Evolutionary conservation across 2,113 vertebrate species (phyloP).

Genomic region (Acanthisitta chloris): DNA sequence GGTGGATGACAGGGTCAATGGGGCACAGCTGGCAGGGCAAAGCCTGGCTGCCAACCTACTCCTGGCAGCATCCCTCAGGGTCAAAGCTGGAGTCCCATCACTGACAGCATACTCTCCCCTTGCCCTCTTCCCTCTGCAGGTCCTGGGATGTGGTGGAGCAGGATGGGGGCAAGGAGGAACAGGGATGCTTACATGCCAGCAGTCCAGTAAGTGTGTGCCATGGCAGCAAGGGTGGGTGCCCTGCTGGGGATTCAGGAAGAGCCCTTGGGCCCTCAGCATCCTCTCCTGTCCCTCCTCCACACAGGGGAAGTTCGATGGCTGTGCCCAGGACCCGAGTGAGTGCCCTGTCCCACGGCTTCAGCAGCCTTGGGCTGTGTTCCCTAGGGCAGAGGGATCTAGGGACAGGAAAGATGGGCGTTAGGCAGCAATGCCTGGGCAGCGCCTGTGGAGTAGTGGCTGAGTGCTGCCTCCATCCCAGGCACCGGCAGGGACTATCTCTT

Average conservation of each 20-base stretch:
- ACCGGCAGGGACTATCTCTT: slow-evolving; percentile 51
- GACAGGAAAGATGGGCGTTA: background rate
- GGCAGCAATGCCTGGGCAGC: background rate
- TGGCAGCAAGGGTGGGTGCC: accelerated
- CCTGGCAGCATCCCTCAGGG: background rate
- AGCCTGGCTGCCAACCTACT: background rate
- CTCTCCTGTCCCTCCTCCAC: background rate
- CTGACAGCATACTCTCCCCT: accelerated
- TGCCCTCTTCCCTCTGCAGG: background rate
- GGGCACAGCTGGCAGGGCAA: background rate
- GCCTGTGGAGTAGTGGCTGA: accelerated
- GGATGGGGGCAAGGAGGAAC: background rate
- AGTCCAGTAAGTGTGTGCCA: background rate
- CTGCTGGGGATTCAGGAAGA: accelerated
- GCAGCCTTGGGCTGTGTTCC: background rate
- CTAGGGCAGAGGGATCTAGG: background rate
- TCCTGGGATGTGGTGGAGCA: background rate
- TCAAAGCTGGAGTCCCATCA: accelerated
- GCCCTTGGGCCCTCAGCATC: background rate
- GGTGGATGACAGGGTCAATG: accelerated
- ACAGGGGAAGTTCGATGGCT: slow-evolving; percentile 28
- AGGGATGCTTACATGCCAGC: accelerated
- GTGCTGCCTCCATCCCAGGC: slow-evolving; percentile 3
- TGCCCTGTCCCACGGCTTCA: background rate
- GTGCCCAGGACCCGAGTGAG: slow-evolving; percentile 55